Percentiles rank a stretch among this genome's conserved stretches.
Conservation (phyloP, 2,888 invertebrate genomes). For the Netelia melanura region DNA sequence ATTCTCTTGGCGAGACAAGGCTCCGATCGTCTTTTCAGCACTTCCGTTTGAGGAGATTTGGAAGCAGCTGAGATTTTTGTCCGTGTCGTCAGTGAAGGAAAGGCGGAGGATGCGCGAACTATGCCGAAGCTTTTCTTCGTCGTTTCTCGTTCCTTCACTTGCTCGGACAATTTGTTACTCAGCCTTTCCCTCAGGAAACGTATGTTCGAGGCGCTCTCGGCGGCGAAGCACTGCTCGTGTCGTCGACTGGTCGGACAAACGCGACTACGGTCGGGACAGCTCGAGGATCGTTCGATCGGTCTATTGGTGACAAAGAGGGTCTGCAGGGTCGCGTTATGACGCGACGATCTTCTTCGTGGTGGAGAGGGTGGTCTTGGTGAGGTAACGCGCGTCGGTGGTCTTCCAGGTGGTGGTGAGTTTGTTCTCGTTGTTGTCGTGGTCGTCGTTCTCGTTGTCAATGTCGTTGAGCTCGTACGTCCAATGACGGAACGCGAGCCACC, state of each 20-base stretch:
- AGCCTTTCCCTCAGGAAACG: conserved; percentile 88
- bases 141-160: conserved; percentile 69
- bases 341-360: conserved; percentile 91
- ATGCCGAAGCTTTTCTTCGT: conserved; percentile 51
- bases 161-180: conserved; percentile 85
- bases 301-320: conserved; percentile 86
- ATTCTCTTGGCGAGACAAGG: conserved; percentile 64
- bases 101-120: conserved; percentile 70
- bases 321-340: conserved; percentile 89
- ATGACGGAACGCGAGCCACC: conserved; percentile 23
- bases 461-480: conserved; percentile 43
- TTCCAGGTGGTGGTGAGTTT: conserved; percentile 62
- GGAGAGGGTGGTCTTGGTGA: conserved; percentile 88
- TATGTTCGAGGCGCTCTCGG: conserved; percentile 86
- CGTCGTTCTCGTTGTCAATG: conserved; percentile 52
- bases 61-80: conserved; percentile 44
- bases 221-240: conserved; percentile 86
- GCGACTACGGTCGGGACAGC: conserved; percentile 75
- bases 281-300: conserved; percentile 82
- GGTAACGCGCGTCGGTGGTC: conserved; percentile 62
- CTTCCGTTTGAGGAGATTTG: conserved; percentile 61
- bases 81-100: conserved; percentile 68
- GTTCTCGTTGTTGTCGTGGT: conserved; percentile 55
- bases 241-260: conserved; percentile 79
- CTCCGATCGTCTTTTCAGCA: conserved; percentile 72